A percentile compares a stretch with the other conserved stretches of the same genome.
Evolutionary conservation across 1,140 invertebrate genomes (phyloP).

Genomic region (Drosophila nebulosa): DNA sequence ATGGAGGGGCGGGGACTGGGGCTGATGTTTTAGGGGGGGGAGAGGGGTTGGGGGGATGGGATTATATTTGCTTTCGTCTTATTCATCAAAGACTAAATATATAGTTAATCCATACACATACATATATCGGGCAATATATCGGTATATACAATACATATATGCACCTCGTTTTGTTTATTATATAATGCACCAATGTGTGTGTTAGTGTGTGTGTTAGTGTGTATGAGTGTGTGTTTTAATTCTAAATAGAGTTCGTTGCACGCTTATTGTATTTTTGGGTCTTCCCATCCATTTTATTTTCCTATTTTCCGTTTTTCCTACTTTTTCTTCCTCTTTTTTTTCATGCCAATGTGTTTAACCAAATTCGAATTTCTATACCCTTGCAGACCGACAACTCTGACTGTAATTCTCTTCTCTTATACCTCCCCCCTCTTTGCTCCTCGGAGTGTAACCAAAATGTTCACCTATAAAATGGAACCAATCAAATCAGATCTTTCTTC

Average conservation of each 20-base stretch:
- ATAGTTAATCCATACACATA: constrained; percentile 17
- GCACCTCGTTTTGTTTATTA: constrained; percentile 25
- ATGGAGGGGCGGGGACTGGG: not conserved
- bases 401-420: too few relatives aligned
- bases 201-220: constrained; percentile 9
- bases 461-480: too few relatives aligned
- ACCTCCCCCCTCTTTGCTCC: too few relatives aligned
- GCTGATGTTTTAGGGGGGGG: not conserved
- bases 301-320: too few relatives aligned
- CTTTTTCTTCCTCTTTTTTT: too few relatives aligned
- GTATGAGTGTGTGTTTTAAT: constrained; percentile 38
- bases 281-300: not conserved
- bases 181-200: constrained; percentile 60
- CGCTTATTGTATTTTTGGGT: constrained; percentile 70
- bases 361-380: not conserved
- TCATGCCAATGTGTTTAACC: not conserved
- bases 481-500: too few relatives aligned
- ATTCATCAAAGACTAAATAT: constrained; percentile 14
- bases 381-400: not conserved
- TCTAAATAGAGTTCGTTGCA: constrained; percentile 70
- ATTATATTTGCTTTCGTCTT: not conserved
- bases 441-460: too few relatives aligned
- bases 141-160: too few relatives aligned
- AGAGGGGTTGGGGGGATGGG: too few relatives aligned
- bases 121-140: not conserved